Conservation (phyloP, 1,140 invertebrate genomes). For the Drosophila ironensis region DNA sequence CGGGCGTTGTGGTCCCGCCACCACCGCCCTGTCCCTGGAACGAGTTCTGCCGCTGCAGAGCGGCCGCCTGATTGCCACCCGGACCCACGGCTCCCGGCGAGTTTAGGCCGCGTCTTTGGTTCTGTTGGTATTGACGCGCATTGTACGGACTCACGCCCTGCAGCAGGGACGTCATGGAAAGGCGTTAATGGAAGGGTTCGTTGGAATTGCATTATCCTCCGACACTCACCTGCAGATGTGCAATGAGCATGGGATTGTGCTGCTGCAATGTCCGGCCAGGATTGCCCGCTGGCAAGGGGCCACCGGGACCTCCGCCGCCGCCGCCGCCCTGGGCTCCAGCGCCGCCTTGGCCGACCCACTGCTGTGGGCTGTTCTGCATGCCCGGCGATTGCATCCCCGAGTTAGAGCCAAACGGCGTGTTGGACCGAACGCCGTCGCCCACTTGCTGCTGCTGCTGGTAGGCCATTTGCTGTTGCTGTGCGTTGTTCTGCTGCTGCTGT, state of each 20-base stretch:
- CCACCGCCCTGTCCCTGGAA: constrained; percentile 79
- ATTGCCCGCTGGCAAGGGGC: constrained; percentile 44
- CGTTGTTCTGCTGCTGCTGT: constrained; percentile 52
- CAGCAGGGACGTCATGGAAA: constrained; percentile 9
- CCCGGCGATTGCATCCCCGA: constrained; percentile 70
- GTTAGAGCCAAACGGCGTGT: constrained; percentile 56
- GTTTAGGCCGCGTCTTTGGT: constrained; percentile 83
- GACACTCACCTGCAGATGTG: constrained; percentile 86
- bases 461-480: constrained; percentile 72
- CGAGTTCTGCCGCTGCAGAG: constrained; percentile 73
- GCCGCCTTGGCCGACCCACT: constrained; percentile 48
- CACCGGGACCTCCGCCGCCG: constrained; percentile 36
- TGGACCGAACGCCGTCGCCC: constrained; percentile 50
- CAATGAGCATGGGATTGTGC: constrained; percentile 91
- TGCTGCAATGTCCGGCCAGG: constrained; percentile 83
- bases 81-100: constrained; percentile 82
- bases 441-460: constrained; percentile 66
- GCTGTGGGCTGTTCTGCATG: constrained; percentile 67
- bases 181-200: constrained; percentile 25
- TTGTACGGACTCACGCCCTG: constrained; percentile 73
- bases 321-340: constrained; percentile 9
- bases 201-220: too few species aligned
- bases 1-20: constrained; percentile 64
- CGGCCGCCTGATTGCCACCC: constrained; percentile 31
- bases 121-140: constrained; percentile 72